Evolutionary conservation across 2,113 vertebrate species (phyloP).

Genomic region (Halcyon senegalensis): DNA sequence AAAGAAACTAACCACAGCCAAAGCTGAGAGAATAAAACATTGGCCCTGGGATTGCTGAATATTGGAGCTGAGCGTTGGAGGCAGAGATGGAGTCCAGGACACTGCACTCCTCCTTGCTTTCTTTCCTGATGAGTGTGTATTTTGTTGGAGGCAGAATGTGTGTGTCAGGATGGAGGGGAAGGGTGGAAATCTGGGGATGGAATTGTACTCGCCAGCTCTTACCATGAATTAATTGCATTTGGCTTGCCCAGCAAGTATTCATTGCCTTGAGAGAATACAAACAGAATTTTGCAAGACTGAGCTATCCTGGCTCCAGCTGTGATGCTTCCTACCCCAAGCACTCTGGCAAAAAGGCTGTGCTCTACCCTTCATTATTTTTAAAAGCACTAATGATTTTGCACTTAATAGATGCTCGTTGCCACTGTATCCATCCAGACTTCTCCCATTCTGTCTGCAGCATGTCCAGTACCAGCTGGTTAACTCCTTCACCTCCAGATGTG

Average conservation of each 20-base stretch:
- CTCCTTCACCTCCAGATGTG: not conserved
- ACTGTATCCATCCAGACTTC: not conserved
- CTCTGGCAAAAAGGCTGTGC: not conserved
- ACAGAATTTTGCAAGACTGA: conserved; percentile 58
- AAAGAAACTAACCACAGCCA: not conserved
- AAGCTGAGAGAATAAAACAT: not conserved
- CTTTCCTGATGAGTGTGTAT: not conserved
- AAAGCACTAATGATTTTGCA: not conserved
- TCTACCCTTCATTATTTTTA: not conserved
- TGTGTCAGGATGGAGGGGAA: conserved; percentile 39
- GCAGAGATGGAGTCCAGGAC: not conserved
- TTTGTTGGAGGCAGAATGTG: conserved; percentile 45
- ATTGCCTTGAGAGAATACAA: conserved; percentile 53
- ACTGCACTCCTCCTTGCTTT: not conserved
- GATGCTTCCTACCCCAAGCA: conserved; percentile 2
- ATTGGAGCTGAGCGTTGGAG: not conserved
- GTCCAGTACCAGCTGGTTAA: not conserved
- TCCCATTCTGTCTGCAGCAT: not conserved
- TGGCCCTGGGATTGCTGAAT: not conserved
- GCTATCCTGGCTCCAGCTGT: conserved; percentile 47
- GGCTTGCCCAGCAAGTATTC: conserved; percentile 42
- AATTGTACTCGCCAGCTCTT: conserved; percentile 30
- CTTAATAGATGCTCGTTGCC: not conserved
- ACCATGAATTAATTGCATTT: conserved; percentile 56
- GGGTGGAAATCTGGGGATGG: conserved; percentile 49